Base-by-base conservation (phyloP, 2,113 vertebrate genomes). In the Hydrolagus affinis region DNA sequence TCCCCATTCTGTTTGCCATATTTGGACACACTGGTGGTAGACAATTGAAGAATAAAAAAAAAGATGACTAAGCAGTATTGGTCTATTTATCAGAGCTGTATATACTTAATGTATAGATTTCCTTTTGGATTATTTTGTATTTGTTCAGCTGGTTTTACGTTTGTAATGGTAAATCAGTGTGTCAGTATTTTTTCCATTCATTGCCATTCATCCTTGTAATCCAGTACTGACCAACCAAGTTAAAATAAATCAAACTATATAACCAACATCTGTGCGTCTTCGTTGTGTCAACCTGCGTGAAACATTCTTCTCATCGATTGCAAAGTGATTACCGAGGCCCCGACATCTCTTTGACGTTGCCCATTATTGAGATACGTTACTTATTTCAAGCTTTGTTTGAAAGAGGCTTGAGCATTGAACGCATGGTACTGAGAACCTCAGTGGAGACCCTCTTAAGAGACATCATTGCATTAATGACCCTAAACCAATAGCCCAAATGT, bases 51-150 rank as follows among this genome's bases (percentile, higher is more conserved):
- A 87, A 89, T 88, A 88, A 87, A 85, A 88, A 85, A 87, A 87
- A 85, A 88, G 88, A 86, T 87, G 86, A 90, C 88, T 90, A 91
- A 89, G 88, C 95, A 96, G 94, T 96, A 91, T 96, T 95, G 92
- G 90, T 93, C 93, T 97, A 95, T 98, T 97, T 98, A 97, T 97
- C 95, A 92, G 93, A 94, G 91, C 88, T 97, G 96, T 99, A 96
- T 91, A 98, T 98, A 96, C 90, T 94, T 93, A 89, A 89, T 96
- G 95, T 97, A 96, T 93, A 97, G 94, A 86, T 95, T 93, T 90
- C 92, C 89, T 94, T 92, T 94, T 89, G 92, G 91, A 91, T 93
- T 90, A 92, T 94, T 96, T 94, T 95, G 93, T 95, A 93, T 92
- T 91, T 83, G 90, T 88, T 91, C 88, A 88, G 88, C 87, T 73